These are phyloP conservation scores for Octopus bimaculoides DNA, from an alignment of 1,140 invertebrate genomes.

Conservation along the genomic window DNA sequence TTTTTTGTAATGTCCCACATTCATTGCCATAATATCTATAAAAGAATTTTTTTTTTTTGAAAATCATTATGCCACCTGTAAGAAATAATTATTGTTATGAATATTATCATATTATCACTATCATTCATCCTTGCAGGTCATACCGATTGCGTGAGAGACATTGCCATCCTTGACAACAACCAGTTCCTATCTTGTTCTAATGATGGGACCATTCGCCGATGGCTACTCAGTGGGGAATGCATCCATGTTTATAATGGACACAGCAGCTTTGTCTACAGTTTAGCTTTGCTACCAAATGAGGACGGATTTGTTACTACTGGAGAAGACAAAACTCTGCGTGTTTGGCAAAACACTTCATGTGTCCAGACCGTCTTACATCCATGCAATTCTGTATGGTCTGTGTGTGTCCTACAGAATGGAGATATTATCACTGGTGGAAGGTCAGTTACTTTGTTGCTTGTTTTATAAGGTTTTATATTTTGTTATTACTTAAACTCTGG, in stretches of 20 bases:
- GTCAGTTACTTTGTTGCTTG: slow-evolving; percentile 45
- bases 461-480: neutral
- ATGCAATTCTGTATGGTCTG: slow-evolving; percentile 84
- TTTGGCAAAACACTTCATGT: slow-evolving; percentile 74
- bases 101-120: no score
- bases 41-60: no score
- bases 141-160: slow-evolving; percentile 83
- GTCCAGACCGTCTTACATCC: slow-evolving; percentile 76
- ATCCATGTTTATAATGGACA: slow-evolving; percentile 78
- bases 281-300: slow-evolving; percentile 65
- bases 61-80: no score
- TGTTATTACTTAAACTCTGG: no score
- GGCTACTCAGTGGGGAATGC: slow-evolving; percentile 75
- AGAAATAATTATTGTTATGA: no score
- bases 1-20: no score
- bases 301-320: slow-evolving; percentile 60
- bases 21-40: no score
- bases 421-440: slow-evolving; percentile 86
- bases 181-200: slow-evolving; percentile 87
- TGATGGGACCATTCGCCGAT: slow-evolving; percentile 80
- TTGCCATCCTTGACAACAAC: slow-evolving; percentile 68
- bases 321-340: slow-evolving; percentile 82
- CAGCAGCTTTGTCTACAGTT: slow-evolving; percentile 67
- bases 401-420: slow-evolving; percentile 75
- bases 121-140: slow-evolving; percentile 66